Base-by-base conservation (phyloP, 2,797 vertebrate species). In the Prunella strophiata region DNA sequence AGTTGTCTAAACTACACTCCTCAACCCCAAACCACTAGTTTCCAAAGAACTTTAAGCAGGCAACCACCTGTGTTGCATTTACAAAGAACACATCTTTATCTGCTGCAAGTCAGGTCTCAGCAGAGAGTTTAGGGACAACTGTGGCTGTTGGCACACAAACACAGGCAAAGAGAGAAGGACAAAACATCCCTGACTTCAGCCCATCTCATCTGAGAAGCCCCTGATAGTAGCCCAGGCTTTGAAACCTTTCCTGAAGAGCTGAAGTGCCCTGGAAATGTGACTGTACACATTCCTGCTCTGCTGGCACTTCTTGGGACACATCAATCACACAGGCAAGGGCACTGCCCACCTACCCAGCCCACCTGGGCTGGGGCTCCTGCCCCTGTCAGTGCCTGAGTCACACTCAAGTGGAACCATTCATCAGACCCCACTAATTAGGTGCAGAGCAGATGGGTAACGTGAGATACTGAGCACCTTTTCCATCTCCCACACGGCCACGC, bases 371-470 rank as follows among this genome's bases (percentile, higher is more conserved):
- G 18, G 32, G 82, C 55, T 92, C 66, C 86, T 88, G 91, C 74
- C 34, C 27, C 61, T 87, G 81, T 40, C 92, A 68, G 61, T 0
- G 1, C 75, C 76, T 86, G 87, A 95, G 57, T 88, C 92, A 94
- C 73, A 50, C 45, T 51, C 7, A 76, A 81, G 25, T n/a, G 59
- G 63, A 92, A 67, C 70, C 75, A 90, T 81, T 90, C 83, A 94
- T 78, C 94, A 91, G 91, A 68, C 79, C 72, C 63, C 52, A 16
- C 82, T 95, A 95, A 96, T 93, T 93, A 92, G 87, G 82, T 89
- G 84, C 86, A 81, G 79, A 93, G 88, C 95, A 94, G 94, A 93
- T 94, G 91, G 91, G 79, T 85, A 96, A 78, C 4, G 16, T 51
- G 68, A 83, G 88, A 90, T 81, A 89, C n/a, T 3, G 38, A 95